phyloP scores from a whole-genome alignment of 2,113 vertebrate genomes.

The Melanocharis versteri region DNA sequence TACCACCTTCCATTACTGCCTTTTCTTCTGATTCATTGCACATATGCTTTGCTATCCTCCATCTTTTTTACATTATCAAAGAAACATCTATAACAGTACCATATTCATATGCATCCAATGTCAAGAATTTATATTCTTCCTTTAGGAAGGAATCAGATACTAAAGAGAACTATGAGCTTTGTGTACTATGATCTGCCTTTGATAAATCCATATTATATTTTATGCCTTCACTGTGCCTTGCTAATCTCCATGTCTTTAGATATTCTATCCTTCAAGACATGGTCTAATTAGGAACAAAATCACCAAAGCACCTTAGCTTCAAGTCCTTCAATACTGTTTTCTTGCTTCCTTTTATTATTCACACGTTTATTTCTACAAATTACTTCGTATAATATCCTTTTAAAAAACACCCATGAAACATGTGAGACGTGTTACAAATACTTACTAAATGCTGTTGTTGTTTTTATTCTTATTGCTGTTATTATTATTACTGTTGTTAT shows the following conservation, averaged over 20 bases:
- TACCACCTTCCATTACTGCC: not conserved
- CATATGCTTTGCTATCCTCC: not conserved
- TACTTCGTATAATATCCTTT: not conserved
- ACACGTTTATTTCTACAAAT: not conserved
- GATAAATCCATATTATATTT: not conserved
- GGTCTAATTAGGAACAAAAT: not conserved
- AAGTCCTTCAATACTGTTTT: not conserved
- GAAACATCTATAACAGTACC: not conserved
- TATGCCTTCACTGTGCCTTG: not conserved
- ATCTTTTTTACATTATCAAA: not conserved
- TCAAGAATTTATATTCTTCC: not conserved
- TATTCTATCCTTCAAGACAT: not conserved
- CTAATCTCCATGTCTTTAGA: not conserved
- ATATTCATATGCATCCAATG: not conserved
- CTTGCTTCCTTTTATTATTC: not conserved
- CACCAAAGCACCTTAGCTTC: not conserved
- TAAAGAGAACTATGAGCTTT: not conserved
- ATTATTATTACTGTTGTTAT: too few relatives aligned
- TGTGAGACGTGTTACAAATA: not conserved
- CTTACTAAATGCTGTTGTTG: not conserved
- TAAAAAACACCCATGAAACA: not conserved
- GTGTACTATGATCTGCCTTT: not conserved
- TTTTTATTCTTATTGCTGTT: not conserved
- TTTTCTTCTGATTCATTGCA: not conserved
- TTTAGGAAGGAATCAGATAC: not conserved